A percentile compares a stretch with the other conserved stretches of the same genome.
phyloP scores from a whole-genome alignment of 2,113 vertebrate species.

The Saccopteryx bilineata region DNA sequence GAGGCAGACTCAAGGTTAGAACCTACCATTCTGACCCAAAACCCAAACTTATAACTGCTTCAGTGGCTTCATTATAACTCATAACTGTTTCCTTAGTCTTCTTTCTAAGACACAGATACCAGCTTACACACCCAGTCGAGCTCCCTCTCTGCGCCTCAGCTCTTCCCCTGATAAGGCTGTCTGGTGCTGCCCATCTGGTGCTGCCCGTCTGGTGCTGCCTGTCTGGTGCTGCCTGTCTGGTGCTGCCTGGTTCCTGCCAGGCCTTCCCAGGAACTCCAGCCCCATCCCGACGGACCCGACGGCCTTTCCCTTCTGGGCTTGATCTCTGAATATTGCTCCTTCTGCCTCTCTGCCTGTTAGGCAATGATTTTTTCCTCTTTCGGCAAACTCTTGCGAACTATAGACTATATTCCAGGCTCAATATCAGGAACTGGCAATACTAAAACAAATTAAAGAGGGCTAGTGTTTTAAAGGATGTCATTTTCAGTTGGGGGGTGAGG shows the following conservation, averaged over 20 bases:
- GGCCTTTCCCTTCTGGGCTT: background rate
- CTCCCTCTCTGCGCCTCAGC: background rate
- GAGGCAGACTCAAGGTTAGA: background rate
- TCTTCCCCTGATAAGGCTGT: background rate
- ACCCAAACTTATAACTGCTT: background rate
- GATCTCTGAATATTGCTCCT: conserved; percentile 54
- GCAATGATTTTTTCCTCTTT: conserved; percentile 45
- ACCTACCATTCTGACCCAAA: background rate
- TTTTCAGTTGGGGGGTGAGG: background rate
- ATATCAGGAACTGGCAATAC: background rate
- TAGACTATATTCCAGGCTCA: background rate
- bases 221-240: background rate
- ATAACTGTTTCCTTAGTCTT: background rate
- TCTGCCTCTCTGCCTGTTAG: conserved; percentile 1
- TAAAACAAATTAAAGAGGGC: conserved; percentile 5
- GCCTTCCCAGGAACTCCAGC: background rate
- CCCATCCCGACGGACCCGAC: background rate
- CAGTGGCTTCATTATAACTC: background rate
- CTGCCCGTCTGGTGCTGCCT: background rate
- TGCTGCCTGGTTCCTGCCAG: background rate
- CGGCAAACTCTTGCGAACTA: background rate
- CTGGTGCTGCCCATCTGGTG: background rate
- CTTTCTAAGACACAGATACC: background rate
- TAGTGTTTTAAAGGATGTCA: conserved; percentile 41
- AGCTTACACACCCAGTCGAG: background rate